Base-by-base conservation (phyloP, 2,113 vertebrate genomes). In the Perca fluviatilis region DNA sequence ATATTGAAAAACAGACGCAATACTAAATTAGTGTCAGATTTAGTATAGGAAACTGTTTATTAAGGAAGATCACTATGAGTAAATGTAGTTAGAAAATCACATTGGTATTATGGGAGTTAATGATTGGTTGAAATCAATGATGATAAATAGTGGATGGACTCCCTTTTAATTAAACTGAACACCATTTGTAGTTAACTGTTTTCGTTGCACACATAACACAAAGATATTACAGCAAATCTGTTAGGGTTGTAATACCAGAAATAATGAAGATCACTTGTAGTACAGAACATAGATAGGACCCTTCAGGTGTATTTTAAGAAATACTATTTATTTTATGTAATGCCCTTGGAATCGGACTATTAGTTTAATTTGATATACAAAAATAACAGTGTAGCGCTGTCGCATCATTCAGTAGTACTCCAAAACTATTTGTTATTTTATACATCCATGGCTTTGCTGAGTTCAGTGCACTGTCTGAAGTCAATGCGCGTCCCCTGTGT, bases 401-500 rank as follows among this genome's bases (percentile, higher is more conserved):
- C 21, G 46, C 57, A 77, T 77, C 60, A 19, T 4, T 78, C 43
- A 36, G 3, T 16, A 1, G 3, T 13, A 1, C 36, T 56, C 33
- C 51, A 30, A 30, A 36, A 33, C 33, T 6, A 16, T 56, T 40
- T 40, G 36, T 40, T 10, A 40, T 9, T 11, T 43, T 9, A 43
- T 43, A 2, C 40, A 11, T 43, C 40, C 40, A 11, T 43, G 40
- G 33, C 66, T 80, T 40, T 54, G 46, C 57, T 54, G 27, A 56
- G 50, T 25, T 69, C 68, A 60, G 30, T 51, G 36, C 47, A n/a
- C 54, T 23, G 83, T 58, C 67, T 81, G 57, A 83, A 88, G 80
- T 85, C 86, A 2, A 23, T 33, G 90, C 90, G 12, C 93, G 90
- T 69, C 3, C 83, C 80, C 78, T 13, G 51, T 12, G 65, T 10